These are phyloP conservation scores for Chlorodrepanis virens DNA, from an alignment of 2,113 vertebrate genomes.

Conservation along the genomic window DNA sequence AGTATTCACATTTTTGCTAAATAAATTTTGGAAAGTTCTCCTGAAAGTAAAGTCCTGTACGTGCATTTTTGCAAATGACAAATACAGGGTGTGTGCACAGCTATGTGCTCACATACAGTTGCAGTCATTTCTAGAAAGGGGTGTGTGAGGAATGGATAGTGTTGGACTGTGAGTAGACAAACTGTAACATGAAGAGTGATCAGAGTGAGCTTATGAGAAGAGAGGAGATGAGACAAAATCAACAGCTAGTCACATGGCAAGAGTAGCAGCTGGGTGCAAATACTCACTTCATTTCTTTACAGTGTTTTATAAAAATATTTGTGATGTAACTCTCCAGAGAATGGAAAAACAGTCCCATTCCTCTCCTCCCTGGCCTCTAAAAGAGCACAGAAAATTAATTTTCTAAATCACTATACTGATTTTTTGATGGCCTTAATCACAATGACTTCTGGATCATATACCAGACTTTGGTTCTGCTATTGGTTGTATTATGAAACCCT, in stretches of 20 bases:
- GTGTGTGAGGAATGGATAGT: background rate
- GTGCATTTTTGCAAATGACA: background rate
- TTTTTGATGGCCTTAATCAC: background rate
- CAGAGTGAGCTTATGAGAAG: conserved; percentile 1
- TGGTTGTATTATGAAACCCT: background rate
- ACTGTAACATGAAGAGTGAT: background rate
- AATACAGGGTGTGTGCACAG: background rate
- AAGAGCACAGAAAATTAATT: background rate
- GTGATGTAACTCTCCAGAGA: background rate
- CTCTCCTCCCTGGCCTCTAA: background rate
- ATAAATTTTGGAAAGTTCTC: background rate
- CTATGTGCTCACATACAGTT: background rate
- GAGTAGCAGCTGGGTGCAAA: background rate
- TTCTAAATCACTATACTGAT: background rate
- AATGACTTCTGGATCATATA: background rate
- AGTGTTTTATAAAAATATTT: background rate
- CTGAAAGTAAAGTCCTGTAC: background rate
- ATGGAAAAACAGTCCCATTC: background rate
- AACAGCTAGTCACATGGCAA: background rate
- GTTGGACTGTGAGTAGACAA: background rate
- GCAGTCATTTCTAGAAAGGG: background rate
- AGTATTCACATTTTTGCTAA: conserved; percentile 30
- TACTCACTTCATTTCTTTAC: background rate
- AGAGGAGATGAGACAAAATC: background rate
- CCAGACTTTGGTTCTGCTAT: background rate